Conservation (phyloP, 2,113 vertebrate genomes). For the Ptyas mucosa region DNA sequence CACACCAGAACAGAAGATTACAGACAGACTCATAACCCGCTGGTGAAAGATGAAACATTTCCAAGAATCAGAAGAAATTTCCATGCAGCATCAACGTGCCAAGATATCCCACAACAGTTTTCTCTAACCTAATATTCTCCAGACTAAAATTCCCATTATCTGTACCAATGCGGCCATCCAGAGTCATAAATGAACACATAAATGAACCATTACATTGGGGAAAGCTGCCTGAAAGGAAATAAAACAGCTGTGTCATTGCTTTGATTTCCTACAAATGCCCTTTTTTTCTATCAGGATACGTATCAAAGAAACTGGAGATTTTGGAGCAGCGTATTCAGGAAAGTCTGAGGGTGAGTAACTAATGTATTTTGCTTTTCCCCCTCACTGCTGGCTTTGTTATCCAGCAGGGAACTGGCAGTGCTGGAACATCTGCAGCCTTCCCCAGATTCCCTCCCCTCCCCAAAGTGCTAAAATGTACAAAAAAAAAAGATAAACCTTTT, state of each 20-base stretch:
- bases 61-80: neutral
- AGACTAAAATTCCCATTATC: neutral
- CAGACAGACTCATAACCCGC: neutral
- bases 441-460: neutral
- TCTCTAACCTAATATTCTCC: neutral
- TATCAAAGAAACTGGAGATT: constrained; percentile 71
- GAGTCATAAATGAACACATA: neutral
- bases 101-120: neutral
- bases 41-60: neutral
- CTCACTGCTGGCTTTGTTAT: neutral
- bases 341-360: constrained; percentile 74
- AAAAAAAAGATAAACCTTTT: neutral
- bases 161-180: neutral
- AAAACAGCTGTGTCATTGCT: neutral
- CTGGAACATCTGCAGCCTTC: neutral
- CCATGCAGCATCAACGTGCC: neutral
- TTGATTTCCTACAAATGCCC: neutral
- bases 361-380: neutral
- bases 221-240: neutral
- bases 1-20: neutral
- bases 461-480: neutral
- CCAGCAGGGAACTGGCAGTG: neutral
- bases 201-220: neutral
- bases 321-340: constrained; percentile 79
- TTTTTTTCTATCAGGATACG: constrained; percentile 63